A percentile compares a stretch with the other conserved stretches of the same genome.
Conservation (phyloP, 2,888 invertebrate species). For the Nasonovia ribisnigri region DNA sequence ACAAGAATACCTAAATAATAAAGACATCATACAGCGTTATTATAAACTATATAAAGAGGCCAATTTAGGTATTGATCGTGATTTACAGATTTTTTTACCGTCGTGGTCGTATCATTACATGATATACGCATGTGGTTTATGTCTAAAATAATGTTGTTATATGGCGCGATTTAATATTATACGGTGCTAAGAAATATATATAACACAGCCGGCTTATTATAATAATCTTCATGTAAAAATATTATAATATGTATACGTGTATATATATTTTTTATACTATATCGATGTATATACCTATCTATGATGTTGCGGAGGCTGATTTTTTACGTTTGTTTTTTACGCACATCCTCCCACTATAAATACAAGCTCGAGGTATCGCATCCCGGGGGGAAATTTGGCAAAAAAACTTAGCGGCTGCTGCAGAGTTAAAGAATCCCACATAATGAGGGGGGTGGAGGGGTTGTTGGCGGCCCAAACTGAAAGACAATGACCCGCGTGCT, state of each 20-base stretch:
- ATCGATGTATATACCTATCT: neutral
- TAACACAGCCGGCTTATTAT: constrained; percentile 27
- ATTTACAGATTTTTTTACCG: constrained; percentile 18
- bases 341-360: constrained; percentile 23
- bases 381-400: constrained; percentile 32
- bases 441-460: neutral
- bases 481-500: constrained; percentile 56
- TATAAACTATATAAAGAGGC: neutral
- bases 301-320: neutral
- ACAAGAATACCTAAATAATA: neutral
- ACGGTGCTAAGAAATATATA: neutral
- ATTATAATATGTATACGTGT: neutral
- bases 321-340: constrained; percentile 20
- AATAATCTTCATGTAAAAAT: neutral
- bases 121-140: constrained; percentile 34
- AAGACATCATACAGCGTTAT: constrained; percentile 4
- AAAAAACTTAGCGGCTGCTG: neutral
- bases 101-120: neutral
- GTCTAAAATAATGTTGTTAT: constrained; percentile 31
- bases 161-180: constrained; percentile 17
- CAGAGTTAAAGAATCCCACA: neutral
- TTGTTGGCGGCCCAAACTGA: neutral
- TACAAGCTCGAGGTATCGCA: neutral
- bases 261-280: neutral
- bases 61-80: constrained; percentile 30